These are phyloP conservation scores for Smittia sp. DNA, from an alignment of 2,888 invertebrate genomes.

Conservation along the genomic window DNA sequence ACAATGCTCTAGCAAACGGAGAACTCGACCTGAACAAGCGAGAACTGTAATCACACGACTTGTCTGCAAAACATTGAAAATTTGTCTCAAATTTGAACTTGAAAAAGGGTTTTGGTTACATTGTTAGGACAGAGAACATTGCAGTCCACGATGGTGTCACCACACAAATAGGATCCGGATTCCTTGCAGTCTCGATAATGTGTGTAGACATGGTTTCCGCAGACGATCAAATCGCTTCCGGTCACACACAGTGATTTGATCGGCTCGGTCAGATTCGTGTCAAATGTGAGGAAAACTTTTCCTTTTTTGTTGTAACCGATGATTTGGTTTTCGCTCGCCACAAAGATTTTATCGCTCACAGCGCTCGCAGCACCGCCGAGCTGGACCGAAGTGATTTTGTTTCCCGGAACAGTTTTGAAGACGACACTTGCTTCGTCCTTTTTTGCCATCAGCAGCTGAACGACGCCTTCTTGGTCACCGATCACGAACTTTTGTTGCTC, in stretches of 20 bases:
- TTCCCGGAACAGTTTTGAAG: conserved; percentile 78
- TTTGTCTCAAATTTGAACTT: conserved; percentile 7
- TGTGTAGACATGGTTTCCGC: conserved; percentile 78
- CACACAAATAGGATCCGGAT: conserved; percentile 79
- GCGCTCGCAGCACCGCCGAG: conserved; percentile 69
- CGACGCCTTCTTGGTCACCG: conserved; percentile 78
- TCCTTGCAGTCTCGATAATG: conserved; percentile 90
- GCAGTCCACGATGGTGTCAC: conserved; percentile 85
- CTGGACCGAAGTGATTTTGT: conserved; percentile 69
- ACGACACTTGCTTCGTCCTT: conserved; percentile 65
- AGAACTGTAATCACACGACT: conserved; percentile 66
- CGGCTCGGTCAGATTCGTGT: conserved; percentile 86
- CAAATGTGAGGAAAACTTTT: conserved; percentile 87
- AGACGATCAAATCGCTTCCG: conserved; percentile 81
- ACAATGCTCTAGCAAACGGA: conserved; percentile 72
- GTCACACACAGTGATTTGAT: conserved; percentile 83
- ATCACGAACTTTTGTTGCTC: conserved; percentile 64
- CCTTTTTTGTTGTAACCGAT: conserved; percentile 89
- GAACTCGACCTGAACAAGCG: conserved; percentile 78
- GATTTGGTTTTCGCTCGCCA: conserved; percentile 81
- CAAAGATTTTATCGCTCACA: conserved; percentile 79
- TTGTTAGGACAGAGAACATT: conserved; percentile 62
- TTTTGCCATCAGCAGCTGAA: conserved; percentile 72
- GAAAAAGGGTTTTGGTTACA: conserved; percentile 44
- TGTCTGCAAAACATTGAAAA: conserved; percentile 56